phyloP scores from a whole-genome alignment of 1,140 invertebrate species.

The Sarcophaga peregrina region DNA sequence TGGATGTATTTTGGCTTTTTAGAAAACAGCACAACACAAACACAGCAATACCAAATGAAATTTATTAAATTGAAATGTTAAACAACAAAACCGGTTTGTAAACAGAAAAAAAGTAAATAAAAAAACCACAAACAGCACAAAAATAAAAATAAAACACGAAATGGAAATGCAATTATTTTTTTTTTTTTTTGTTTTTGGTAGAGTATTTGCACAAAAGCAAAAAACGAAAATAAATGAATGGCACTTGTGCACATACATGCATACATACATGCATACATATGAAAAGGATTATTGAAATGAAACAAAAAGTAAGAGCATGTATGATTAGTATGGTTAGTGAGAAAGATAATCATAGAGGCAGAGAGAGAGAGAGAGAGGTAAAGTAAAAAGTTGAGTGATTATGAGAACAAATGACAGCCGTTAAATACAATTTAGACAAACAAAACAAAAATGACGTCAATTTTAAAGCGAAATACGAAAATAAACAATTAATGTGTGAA shows the following conservation, averaged over 20 bases:
- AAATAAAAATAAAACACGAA: background rate
- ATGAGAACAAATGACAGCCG: background rate
- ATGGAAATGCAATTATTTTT: too few species aligned
- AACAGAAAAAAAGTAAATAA: background rate
- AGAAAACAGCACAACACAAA: too few species aligned
- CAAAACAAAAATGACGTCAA: too few species aligned
- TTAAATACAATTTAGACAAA: background rate
- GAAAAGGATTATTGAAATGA: background rate
- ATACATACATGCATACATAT: too few species aligned
- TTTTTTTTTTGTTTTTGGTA: too few species aligned
- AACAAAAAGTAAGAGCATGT: background rate
- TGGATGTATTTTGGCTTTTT: background rate
- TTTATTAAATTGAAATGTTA: background rate
- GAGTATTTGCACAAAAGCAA: too few species aligned
- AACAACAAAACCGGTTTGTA: slow-evolving; percentile 28
- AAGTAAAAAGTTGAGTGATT: background rate
- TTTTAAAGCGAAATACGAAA: too few species aligned
- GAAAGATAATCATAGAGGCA: background rate
- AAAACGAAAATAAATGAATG: too few species aligned
- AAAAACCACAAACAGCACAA: background rate
- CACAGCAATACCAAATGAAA: background rate
- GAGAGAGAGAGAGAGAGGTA: background rate
- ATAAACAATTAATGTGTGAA: too few species aligned
- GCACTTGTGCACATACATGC: too few species aligned
- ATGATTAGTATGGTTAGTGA: background rate